Evolutionary conservation across 1,140 invertebrate species (phyloP), one percentile per base, ranked within the genome.

Genomic region (Drosophila ogumai): DNA sequence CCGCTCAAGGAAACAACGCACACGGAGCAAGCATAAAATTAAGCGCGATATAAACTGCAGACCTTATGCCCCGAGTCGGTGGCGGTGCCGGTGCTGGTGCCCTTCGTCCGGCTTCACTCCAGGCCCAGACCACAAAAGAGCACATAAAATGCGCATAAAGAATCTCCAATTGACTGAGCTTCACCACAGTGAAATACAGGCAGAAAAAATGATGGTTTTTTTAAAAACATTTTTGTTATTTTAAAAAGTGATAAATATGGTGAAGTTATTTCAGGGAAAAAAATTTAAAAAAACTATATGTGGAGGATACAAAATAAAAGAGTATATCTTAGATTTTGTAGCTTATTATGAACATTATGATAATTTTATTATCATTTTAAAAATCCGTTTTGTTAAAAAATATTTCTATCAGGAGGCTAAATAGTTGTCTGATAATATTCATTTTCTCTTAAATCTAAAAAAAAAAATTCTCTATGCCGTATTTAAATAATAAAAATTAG

Each of bases 71-170:
- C 67, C 68, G 41, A 67, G 72, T 64, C 65, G 44, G 50, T 54
- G 50, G 17, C 17, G 32, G 50, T 68, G 71, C 46, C 64, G 34
- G 49, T 54, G 50, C 13, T 13, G 34, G 60, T 69, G 59, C 76
- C 75, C 80, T 72, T 73, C 65, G 58, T 54, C 64, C 61, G 52
- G 40, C 47, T 54, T 52, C 40, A 47, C 44, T 65, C 34, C 44
- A 55, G 73, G 40, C 43, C 38, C 49, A 41, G 68, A 60, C 68
- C 55, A 63, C 71, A 71, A 65, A 73, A 68, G 76, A 80, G 61
- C 74, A 41, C 76, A 73, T 84, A 68, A 77, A 78, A 73, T 47
- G 61, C 79, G 71, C 84, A 87, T 88, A 87, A 87, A 88, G 84
- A 87, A 87, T 87, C 84, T 84, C 72, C 84, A 87, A 88, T 87